Conservation (phyloP, 2,113 vertebrate genomes). For the Crotalus helleri region DNA sequence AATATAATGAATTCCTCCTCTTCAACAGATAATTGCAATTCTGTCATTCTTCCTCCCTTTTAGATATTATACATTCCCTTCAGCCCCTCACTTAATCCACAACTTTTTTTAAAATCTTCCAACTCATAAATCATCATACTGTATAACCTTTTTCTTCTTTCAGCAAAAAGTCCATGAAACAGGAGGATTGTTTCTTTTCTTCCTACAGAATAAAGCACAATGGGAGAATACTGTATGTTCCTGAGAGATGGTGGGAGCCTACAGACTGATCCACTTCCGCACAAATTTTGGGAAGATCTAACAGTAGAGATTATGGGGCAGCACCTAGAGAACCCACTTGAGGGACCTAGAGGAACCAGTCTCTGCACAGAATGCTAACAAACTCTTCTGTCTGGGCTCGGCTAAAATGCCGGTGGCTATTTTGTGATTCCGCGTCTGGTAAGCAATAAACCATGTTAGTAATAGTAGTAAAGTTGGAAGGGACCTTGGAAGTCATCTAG, state of each 20-base stretch:
- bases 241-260: background rate
- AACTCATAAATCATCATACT: background rate
- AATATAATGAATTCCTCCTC: background rate
- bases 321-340: background rate
- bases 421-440: background rate
- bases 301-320: background rate
- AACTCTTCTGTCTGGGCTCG: background rate
- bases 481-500: too few species aligned
- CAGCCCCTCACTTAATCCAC: background rate
- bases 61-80: background rate
- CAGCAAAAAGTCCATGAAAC: background rate
- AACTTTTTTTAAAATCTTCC: background rate
- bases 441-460: background rate
- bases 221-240: background rate
- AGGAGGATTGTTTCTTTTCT: background rate
- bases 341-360: background rate
- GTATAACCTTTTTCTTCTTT: background rate
- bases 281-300: background rate
- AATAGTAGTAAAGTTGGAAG: too few species aligned
- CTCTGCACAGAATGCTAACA: background rate
- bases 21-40: background rate
- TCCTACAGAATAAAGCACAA: background rate
- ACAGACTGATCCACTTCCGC: background rate
- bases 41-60: background rate
- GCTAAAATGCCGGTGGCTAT: background rate